Conservation (phyloP, 2,113 vertebrate species). For the Apistogramma diplotaenia region DNA sequence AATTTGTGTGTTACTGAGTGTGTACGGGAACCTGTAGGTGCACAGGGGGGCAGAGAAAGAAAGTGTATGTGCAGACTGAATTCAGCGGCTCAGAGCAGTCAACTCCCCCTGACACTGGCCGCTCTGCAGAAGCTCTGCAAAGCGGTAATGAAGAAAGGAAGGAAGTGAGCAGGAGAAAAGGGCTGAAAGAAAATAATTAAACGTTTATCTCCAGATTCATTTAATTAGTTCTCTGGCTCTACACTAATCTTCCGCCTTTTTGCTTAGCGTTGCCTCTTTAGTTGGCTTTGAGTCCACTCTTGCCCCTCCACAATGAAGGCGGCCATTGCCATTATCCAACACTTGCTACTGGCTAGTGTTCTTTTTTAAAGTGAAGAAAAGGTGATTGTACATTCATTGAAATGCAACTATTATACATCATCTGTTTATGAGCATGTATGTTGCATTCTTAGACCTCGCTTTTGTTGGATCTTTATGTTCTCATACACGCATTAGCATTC, state of each 20-base stretch:
- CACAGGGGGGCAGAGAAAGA: background rate
- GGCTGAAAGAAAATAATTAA: slow-evolving; percentile 63
- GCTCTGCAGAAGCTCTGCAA: slow-evolving; percentile 13
- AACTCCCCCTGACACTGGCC: slow-evolving; percentile 15
- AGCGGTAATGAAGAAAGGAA: slow-evolving; percentile 28
- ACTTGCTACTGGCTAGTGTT: slow-evolving; percentile 26
- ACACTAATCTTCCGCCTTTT: slow-evolving; percentile 63
- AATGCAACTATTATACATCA: background rate
- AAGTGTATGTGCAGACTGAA: background rate
- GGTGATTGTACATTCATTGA: slow-evolving; percentile 24
- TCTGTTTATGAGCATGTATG: background rate
- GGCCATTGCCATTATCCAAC: slow-evolving; percentile 36
- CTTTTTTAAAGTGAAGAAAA: slow-evolving; percentile 9
- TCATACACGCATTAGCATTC: background rate
- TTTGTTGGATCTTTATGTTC: background rate
- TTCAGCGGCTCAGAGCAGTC: slow-evolving; percentile 7
- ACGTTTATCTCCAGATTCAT: slow-evolving; percentile 68
- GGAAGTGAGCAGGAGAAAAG: slow-evolving; percentile 45
- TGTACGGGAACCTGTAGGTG: background rate
- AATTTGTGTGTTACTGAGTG: background rate
- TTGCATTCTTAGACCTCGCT: background rate
- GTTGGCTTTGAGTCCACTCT: slow-evolving; percentile 43
- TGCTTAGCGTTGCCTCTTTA: slow-evolving; percentile 59
- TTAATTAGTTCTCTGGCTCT: slow-evolving; percentile 69
- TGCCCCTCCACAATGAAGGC: slow-evolving; percentile 36